Percentiles rank a stretch among this genome's conserved stretches.
Conservation (phyloP, 2,113 vertebrate species). For the Bungarus multicinctus region DNA sequence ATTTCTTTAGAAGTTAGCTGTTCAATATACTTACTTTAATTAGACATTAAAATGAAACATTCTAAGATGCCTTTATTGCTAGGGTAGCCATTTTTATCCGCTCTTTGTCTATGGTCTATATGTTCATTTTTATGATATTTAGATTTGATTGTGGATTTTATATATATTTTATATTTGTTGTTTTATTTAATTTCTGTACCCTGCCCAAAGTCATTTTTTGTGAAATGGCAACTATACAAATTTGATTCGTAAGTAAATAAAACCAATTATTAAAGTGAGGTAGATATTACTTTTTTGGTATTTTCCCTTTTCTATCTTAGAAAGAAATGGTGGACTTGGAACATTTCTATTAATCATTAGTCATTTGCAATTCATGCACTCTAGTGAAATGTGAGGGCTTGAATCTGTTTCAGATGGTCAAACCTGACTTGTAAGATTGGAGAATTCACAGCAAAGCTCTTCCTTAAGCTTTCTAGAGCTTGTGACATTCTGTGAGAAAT, state of each 20-base stretch:
- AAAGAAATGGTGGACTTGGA: constrained; percentile 17
- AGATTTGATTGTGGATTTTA: background rate
- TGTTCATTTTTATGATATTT: background rate
- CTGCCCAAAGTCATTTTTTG: background rate
- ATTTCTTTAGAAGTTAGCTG: constrained; percentile 2
- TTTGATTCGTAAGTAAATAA: background rate
- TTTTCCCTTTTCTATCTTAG: constrained; percentile 23
- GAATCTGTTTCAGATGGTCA: background rate
- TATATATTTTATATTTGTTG: background rate
- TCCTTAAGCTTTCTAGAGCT: background rate
- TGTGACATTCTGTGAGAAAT: background rate
- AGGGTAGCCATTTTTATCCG: background rate
- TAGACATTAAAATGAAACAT: background rate
- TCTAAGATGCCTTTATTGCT: background rate
- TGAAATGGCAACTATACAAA: background rate
- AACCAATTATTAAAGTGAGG: background rate
- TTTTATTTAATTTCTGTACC: background rate
- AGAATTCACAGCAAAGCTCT: background rate
- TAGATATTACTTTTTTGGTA: background rate
- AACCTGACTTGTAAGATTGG: background rate
- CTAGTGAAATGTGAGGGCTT: background rate
- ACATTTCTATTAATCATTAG: background rate
- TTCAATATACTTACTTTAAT: constrained; percentile 18
- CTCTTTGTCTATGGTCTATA: background rate
- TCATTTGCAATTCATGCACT: background rate